These are phyloP conservation scores for Chlamydotis undulata DNA, from an alignment of 2,113 vertebrate species.

Conservation along the genomic window DNA sequence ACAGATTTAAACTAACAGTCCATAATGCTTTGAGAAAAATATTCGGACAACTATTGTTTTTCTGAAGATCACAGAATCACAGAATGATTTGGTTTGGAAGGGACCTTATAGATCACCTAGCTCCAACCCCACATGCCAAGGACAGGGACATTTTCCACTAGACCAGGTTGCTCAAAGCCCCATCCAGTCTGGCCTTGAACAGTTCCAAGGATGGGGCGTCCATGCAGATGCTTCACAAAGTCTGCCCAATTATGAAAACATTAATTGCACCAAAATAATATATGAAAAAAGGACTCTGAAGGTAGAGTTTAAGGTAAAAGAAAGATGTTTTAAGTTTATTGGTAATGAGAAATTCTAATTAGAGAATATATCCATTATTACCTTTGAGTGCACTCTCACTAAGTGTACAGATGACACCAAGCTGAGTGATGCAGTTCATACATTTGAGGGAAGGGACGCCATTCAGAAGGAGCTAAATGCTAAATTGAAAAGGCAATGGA, in stretches of 20 bases:
- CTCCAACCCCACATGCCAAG: no score
- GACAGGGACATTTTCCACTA: no score
- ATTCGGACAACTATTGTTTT: neutral
- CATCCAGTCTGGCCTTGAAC: no score
- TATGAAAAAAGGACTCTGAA: neutral
- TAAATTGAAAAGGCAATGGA: neutral
- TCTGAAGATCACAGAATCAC: neutral
- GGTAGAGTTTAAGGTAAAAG: neutral
- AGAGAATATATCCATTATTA: neutral
- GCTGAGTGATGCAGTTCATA: neutral
- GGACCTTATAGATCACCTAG: no score
- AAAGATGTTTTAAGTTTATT: neutral
- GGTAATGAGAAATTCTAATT: neutral
- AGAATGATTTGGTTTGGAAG: no score
- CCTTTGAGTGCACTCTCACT: neutral
- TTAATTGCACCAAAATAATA: neutral
- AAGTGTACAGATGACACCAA: neutral
- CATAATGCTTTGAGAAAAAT: conserved; percentile 6
- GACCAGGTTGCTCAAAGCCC: no score
- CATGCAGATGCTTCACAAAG: conserved; percentile 8
- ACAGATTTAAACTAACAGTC: conserved; percentile 19
- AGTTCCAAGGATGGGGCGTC: no score
- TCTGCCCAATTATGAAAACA: neutral
- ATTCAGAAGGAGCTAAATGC: neutral
- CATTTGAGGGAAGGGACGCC: neutral